A percentile compares a stretch with the other conserved stretches of the same genome.
phyloP scores from a whole-genome alignment of 2,797 vertebrate genomes.

The Phalloptychus januarius region DNA sequence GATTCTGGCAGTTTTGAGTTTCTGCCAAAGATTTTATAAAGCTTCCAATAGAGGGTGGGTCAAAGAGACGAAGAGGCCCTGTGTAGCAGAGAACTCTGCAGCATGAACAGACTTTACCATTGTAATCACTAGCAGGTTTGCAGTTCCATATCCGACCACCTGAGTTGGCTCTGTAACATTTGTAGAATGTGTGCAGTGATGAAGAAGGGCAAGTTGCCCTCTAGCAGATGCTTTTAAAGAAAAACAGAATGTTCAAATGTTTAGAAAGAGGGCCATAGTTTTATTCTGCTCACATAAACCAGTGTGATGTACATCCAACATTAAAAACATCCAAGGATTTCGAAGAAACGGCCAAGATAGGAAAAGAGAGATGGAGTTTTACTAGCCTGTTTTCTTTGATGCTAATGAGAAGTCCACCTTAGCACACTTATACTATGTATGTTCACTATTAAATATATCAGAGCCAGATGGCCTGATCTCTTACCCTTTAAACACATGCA shows the following conservation, averaged over 20 bases:
- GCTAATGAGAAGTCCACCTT: constrained; percentile 53
- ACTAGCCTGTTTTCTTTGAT: constrained; percentile 52
- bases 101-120: constrained; percentile 51
- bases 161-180: constrained; percentile 48
- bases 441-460: constrained; percentile 38
- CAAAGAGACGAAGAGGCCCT: constrained; percentile 54
- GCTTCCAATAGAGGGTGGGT: constrained; percentile 58
- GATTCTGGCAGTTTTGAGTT: constrained; percentile 69
- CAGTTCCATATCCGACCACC: constrained; percentile 39
- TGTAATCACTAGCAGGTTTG: constrained; percentile 72
- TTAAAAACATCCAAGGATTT: constrained; percentile 52
- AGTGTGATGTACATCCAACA: constrained; percentile 27
- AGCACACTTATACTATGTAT: constrained; percentile 24
- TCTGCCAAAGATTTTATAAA: constrained; percentile 71
- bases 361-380: constrained; percentile 11
- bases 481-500: background rate
- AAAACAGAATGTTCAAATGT: constrained; percentile 19
- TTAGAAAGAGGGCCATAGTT: constrained; percentile 35
- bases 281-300: constrained; percentile 45
- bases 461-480: constrained; percentile 32
- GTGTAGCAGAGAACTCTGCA: constrained; percentile 51
- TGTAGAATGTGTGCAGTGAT: constrained; percentile 15
- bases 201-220: constrained; percentile 3
- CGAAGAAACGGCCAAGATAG: constrained; percentile 13
- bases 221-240: constrained; percentile 13